Evolutionary conservation across 2,888 invertebrate genomes (phyloP).

Genomic region (Drosophila crucigera): DNA sequence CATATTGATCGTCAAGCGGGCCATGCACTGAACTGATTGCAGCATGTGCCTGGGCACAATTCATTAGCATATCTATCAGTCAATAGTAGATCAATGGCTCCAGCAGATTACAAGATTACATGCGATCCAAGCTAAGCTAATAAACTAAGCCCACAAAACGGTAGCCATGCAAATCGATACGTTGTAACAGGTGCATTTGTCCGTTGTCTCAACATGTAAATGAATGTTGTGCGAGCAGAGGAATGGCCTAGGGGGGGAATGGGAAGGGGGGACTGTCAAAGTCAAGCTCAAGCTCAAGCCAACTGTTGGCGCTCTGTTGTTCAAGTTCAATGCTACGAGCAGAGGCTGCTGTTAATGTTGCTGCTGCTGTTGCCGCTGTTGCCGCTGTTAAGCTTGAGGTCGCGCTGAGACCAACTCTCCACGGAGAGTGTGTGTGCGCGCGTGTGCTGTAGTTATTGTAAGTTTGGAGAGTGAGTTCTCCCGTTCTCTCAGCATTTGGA

Average conservation of each 20-base stretch:
- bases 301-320: constrained; percentile 49
- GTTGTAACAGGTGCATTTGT: constrained; percentile 71
- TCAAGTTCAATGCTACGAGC: constrained; percentile 74
- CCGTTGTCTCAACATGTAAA: constrained; percentile 56
- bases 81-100: constrained; percentile 47
- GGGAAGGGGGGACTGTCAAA: not conserved
- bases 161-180: constrained; percentile 67
- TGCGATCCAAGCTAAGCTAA: constrained; percentile 29
- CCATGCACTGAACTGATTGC: constrained; percentile 45
- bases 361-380: constrained; percentile 24
- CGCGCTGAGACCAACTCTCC: constrained; percentile 49
- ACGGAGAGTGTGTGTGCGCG: constrained; percentile 37
- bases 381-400: constrained; percentile 49
- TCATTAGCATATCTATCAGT: constrained; percentile 60
- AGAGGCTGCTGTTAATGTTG: constrained; percentile 42
- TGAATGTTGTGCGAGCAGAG: constrained; percentile 1
- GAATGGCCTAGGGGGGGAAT: too few relatives aligned
- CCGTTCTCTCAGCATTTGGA: constrained; percentile 45
- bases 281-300: constrained; percentile 17
- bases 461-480: constrained; percentile 61
- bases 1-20: constrained; percentile 32
- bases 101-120: constrained; percentile 42
- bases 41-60: constrained; percentile 44
- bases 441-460: constrained; percentile 45
- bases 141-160: constrained; percentile 39